Evolutionary conservation across 2,888 invertebrate species (phyloP), one percentile per base, ranked within the genome.

Genomic region (Oeneis ivallda): DNA sequence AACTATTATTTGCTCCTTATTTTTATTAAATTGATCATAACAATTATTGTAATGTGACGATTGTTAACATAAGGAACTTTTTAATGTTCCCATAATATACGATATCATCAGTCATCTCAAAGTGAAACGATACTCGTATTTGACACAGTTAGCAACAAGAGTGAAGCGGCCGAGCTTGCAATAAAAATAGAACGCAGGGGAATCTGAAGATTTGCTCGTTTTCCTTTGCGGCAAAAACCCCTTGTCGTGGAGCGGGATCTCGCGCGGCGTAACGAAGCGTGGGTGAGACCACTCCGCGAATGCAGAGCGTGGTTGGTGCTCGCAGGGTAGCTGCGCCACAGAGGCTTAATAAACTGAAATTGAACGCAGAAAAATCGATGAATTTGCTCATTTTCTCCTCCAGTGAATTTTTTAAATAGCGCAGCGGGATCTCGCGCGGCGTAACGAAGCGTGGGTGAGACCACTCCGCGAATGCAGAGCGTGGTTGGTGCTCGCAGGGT

Each of bases 391-490:
- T 84, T 78, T 57, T 81, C 81, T 84, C n/a, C n/a, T n/a, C n/a
- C n/a, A n/a, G n/a, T n/a, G n/a, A n/a, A n/a, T n/a, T n/a, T n/a
- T n/a, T n/a, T n/a, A n/a, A n/a, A n/a, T n/a, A n/a, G n/a, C n/a
- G n/a, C n/a, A n/a, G 73, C 72, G 72, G 66, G 68, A 70, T 74
- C 76, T 71, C 70, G 73, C 65, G 71, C 70, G 72, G 75, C 71
- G 81, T 85, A 86, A 87, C 86, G 85, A 86, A 86, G 84, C 86
- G 81, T 76, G 78, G 75, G 78, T 75, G 79, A 80, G 81, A 80
- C 83, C 85, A 82, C 87, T 85, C 81, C 68, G 77, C 73, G 80
- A 79, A 81, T 83, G 81, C 81, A 81, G 78, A 81, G 50, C 67
- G 62, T 56, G 67, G 62, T 54, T 64, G 53, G 62, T 26, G 50